phyloP scores from a whole-genome alignment of 2,797 vertebrate species.

The Fratercula arctica region DNA sequence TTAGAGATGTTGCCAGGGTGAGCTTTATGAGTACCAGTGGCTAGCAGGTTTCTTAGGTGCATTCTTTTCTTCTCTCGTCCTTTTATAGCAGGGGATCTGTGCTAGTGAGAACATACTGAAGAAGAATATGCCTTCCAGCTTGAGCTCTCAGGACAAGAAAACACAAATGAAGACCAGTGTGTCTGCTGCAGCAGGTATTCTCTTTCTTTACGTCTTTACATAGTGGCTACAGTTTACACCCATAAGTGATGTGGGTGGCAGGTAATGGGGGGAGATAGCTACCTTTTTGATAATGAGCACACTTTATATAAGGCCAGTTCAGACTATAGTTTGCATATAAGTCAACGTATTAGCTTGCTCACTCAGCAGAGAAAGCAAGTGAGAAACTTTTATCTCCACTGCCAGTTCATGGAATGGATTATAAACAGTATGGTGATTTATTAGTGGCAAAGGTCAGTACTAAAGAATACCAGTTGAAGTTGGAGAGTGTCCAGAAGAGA shows the following conservation, averaged over 20 bases:
- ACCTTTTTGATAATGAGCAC: neutral
- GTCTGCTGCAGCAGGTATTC: slow-evolving; percentile 64
- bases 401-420: neutral
- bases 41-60: neutral
- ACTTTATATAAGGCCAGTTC: neutral
- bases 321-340: neutral
- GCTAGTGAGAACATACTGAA: neutral
- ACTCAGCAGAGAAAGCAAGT: neutral
- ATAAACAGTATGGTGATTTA: slow-evolving; percentile 15
- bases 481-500: slow-evolving; percentile 28
- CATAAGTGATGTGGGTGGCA: neutral
- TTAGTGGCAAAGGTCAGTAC: neutral
- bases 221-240: neutral
- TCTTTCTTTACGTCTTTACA: neutral
- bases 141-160: slow-evolving; percentile 30
- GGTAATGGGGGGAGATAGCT: neutral
- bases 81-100: slow-evolving; percentile 39
- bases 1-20: neutral
- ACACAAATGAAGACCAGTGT: neutral
- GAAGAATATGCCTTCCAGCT: neutral
- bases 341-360: neutral
- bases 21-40: neutral
- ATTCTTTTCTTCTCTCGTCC: slow-evolving; percentile 14
- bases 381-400: neutral
- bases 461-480: neutral